These are phyloP conservation scores for Champsocephalus gunnari DNA, from an alignment of 2,797 vertebrate species.

Conservation along the genomic window DNA sequence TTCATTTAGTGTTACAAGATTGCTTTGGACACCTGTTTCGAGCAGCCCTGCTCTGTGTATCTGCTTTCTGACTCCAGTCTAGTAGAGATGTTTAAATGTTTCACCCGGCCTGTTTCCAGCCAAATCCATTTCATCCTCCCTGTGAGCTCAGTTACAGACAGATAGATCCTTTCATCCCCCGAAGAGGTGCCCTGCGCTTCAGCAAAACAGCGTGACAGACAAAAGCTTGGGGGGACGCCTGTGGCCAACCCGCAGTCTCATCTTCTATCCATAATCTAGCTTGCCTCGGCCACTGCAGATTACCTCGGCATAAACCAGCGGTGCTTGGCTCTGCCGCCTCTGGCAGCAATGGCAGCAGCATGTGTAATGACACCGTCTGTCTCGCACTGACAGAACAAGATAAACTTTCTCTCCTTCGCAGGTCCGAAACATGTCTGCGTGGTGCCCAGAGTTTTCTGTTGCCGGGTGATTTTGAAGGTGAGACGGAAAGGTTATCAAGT, in stretches of 20 bases:
- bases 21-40: conserved; percentile 47
- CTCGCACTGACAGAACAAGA: conserved; percentile 49
- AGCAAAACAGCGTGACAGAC: conserved; percentile 71
- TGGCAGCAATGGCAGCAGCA: conserved; percentile 60
- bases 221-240: conserved; percentile 77
- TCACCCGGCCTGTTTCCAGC: conserved; percentile 39
- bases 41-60: conserved; percentile 11
- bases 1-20: conserved; percentile 28
- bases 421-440: not conserved
- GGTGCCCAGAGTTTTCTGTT: not conserved
- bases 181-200: conserved; percentile 66
- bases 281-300: conserved; percentile 68
- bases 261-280: conserved; percentile 69
- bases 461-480: conserved; percentile 21
- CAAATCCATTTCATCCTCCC: conserved; percentile 74
- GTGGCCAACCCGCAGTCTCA: conserved; percentile 65
- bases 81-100: conserved; percentile 62
- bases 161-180: conserved; percentile 68
- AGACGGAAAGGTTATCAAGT: conserved; percentile 42
- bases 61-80: conserved; percentile 33
- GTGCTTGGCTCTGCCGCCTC: conserved; percentile 56
- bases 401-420: conserved; percentile 48
- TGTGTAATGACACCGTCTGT: conserved; percentile 66
- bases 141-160: conserved; percentile 70
- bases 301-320: conserved; percentile 68